phyloP scores from a whole-genome alignment of 2,113 vertebrate species.

The Pelmatolapia mariae region DNA sequence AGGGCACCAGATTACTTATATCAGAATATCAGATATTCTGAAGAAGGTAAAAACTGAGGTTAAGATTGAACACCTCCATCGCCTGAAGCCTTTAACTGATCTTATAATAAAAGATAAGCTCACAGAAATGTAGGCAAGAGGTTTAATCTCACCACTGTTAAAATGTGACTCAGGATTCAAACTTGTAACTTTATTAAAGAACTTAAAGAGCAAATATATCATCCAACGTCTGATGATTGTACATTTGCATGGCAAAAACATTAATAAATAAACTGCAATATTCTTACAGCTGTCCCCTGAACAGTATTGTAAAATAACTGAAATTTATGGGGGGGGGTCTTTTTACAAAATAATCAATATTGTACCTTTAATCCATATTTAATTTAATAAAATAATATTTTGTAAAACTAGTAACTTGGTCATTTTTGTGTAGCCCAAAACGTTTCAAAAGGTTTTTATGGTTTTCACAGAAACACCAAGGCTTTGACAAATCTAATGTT shows the following conservation, averaged over 20 bases:
- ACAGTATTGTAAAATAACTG: not conserved
- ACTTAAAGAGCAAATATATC: not conserved
- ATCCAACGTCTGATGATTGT: not conserved
- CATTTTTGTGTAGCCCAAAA: not conserved
- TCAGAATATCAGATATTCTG: not conserved
- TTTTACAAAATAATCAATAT: not conserved
- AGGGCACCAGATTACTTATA: not conserved
- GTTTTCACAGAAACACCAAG: not conserved
- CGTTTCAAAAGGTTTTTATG: not conserved
- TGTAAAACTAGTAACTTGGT: not conserved
- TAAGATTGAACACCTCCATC: not conserved
- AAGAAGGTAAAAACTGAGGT: not conserved
- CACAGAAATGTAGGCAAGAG: rapidly evolving
- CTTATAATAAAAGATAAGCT: not conserved
- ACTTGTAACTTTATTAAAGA: not conserved
- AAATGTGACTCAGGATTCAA: not conserved
- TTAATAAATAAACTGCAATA: not conserved
- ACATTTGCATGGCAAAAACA: not conserved
- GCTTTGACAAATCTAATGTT: not conserved
- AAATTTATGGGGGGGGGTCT: not conserved
- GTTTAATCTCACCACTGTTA: not conserved
- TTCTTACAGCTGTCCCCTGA: not conserved
- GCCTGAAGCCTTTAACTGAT: not conserved
- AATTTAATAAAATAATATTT: not conserved
- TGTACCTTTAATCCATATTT: not conserved